Base-by-base conservation (phyloP, 2,113 vertebrate genomes). In the Motacilla tschutschensis region DNA sequence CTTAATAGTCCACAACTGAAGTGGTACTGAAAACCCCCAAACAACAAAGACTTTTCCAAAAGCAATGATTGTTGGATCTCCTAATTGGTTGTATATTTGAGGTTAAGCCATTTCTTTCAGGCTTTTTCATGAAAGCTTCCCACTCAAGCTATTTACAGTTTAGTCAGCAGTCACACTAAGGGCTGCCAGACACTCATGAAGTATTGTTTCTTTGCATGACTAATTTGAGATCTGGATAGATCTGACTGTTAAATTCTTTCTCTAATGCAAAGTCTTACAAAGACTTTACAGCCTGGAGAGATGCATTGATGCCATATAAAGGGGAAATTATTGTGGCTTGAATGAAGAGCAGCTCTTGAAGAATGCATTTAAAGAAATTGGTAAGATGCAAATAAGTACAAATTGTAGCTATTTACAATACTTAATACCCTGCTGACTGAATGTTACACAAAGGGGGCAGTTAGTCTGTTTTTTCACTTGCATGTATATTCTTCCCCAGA, bases 401-500 rank as follows among this genome's bases (percentile, higher is more conserved):
- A 87, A 79, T 72, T 73, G 35, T 77, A 87, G 79, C 54, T 89
- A 43, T 89, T 85, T 89, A 54, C 7, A 4, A 33, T 79, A 79
- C 26, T 73, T 76, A 60, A 47, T 79, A 67, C 28, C 50, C 72
- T 76, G 67, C 76, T 82, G 90, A 62, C 50, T 91, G 63, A 85
- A 87, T 29, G 38, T 26, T 84, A 33, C 65, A 75, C 48, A 87
- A 87, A 88, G 79, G 40, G 44, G 50, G 46, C 54, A 78, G 50
- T 87, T 87, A 76, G 46, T 72, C n/a, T 88, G 57, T 83, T 79
- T 92, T 92, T 69, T 89, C n/a, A 21, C 43, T 87, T 87, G 59
- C 17, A 26, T 72, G 53, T 79, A 17, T 53, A 41, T 72, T 93
- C n/a, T 82, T 69, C 35, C 21, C 53, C 31, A 29, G 81, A 64